Evolutionary conservation across 2,888 invertebrate genomes (phyloP).

Genomic region (Eledona agricola): DNA sequence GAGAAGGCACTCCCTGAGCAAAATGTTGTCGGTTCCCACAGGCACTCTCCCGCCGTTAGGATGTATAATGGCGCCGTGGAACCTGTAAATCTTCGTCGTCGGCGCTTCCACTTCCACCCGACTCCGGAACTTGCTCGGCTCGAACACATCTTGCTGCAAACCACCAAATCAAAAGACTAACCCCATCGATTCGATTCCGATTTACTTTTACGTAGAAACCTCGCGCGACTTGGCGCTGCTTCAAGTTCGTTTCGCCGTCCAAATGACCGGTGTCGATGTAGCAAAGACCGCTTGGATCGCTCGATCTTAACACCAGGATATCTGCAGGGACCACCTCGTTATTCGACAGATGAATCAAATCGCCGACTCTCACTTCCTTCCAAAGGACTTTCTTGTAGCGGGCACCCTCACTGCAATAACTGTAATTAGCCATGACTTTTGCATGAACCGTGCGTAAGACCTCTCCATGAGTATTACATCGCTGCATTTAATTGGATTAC

Average conservation of each 20-base stretch:
- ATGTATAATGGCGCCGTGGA: slow-evolving; percentile 88
- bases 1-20: slow-evolving; percentile 91
- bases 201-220: slow-evolving; percentile 77
- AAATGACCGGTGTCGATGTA: slow-evolving; percentile 96
- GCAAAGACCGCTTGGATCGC: slow-evolving; percentile 88
- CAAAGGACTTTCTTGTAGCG: slow-evolving; percentile 87
- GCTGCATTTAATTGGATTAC: no score
- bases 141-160: slow-evolving; percentile 76
- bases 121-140: slow-evolving; percentile 82
- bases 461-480: no score
- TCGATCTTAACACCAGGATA: slow-evolving; percentile 86
- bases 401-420: slow-evolving; percentile 73
- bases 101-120: slow-evolving; percentile 92
- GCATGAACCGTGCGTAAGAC: no score
- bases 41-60: slow-evolving; percentile 81
- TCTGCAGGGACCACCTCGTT: slow-evolving; percentile 98
- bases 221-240: slow-evolving; percentile 86
- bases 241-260: slow-evolving; percentile 96
- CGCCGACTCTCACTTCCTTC: slow-evolving; percentile 92
- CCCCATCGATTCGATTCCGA: no score
- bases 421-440: no score
- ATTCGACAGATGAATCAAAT: slow-evolving; percentile 93
- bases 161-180: no score
- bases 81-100: slow-evolving; percentile 94
- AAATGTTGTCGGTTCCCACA: slow-evolving; percentile 87